phyloP scores from a whole-genome alignment of 2,888 invertebrate species.

The Stenotaenia linearis region DNA sequence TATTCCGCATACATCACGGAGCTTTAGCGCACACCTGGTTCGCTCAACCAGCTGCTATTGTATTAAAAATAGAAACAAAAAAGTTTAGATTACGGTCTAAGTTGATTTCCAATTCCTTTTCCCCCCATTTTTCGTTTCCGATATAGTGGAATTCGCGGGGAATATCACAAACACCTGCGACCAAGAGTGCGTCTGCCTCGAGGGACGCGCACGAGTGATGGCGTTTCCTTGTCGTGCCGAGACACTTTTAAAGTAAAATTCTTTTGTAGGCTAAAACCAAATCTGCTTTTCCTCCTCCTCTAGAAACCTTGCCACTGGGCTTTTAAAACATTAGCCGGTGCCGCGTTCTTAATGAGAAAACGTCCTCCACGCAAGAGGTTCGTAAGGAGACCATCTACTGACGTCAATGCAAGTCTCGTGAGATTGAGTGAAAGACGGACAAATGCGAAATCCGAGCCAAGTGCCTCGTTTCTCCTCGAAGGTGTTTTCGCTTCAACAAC shows the following conservation, averaged over 20 bases:
- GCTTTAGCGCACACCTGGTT: constrained; percentile 1
- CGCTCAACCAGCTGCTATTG: neutral
- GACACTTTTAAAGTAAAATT: constrained; percentile 21
- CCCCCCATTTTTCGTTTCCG: neutral
- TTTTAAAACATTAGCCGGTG: constrained; percentile 4
- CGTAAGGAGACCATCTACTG: neutral
- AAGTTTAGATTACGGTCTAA: neutral
- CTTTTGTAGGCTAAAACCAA: neutral
- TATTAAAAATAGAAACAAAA: neutral
- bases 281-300: neutral
- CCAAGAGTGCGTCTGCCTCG: constrained; percentile 11
- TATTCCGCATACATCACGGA: neutral
- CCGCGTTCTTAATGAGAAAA: neutral
- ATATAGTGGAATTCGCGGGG: neutral
- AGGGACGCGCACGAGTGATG: constrained; percentile 13
- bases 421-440: neutral
- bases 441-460: neutral
- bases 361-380: neutral
- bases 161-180: constrained; percentile 17
- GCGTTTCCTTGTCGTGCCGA: constrained; percentile 5
- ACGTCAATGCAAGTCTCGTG: neutral
- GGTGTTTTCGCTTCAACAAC: neutral
- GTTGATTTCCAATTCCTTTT: neutral
- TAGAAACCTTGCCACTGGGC: constrained; percentile 11
- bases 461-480: neutral